Percentiles rank a stretch among this genome's conserved stretches.
phyloP scores from a whole-genome alignment of 1,140 invertebrate species.

The Cydia amplana region DNA sequence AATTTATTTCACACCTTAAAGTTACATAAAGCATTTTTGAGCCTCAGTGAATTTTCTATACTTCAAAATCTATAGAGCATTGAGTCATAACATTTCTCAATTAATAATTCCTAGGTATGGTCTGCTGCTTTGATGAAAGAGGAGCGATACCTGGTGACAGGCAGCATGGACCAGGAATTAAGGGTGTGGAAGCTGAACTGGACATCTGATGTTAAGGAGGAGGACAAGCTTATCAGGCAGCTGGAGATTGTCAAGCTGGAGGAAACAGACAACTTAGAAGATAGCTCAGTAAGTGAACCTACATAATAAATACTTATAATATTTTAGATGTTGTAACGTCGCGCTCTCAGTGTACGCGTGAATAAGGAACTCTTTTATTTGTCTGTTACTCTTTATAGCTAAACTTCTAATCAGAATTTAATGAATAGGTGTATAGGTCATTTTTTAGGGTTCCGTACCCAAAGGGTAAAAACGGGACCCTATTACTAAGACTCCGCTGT shows the following conservation, averaged over 20 bases:
- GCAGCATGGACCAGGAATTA: conserved; percentile 91
- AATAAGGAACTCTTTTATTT: too few relatives aligned
- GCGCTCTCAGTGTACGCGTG: too few relatives aligned
- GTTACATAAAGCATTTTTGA: not conserved
- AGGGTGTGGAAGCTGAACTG: conserved; percentile 88
- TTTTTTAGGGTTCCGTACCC: too few relatives aligned
- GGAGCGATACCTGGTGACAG: conserved; percentile 91
- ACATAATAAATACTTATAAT: conserved; percentile 4
- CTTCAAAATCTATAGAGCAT: not conserved
- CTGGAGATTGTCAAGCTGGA: conserved; percentile 80
- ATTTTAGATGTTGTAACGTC: too few relatives aligned
- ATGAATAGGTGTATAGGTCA: too few relatives aligned
- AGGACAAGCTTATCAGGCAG: conserved; percentile 76
- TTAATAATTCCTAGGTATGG: conserved; percentile 85
- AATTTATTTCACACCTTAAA: not conserved
- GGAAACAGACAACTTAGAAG: conserved; percentile 79
- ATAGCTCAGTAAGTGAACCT: conserved; percentile 62
- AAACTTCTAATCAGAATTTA: too few relatives aligned
- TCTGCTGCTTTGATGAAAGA: conserved; percentile 88
- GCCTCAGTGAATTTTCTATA: not conserved
- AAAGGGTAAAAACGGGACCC: too few relatives aligned
- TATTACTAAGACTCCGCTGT: too few relatives aligned
- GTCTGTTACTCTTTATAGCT: too few relatives aligned
- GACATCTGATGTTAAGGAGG: conserved; percentile 76
- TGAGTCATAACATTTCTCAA: not conserved